Evolutionary conservation across 2,113 vertebrate species (phyloP).

Genomic region (Argyrosomus japonicus): DNA sequence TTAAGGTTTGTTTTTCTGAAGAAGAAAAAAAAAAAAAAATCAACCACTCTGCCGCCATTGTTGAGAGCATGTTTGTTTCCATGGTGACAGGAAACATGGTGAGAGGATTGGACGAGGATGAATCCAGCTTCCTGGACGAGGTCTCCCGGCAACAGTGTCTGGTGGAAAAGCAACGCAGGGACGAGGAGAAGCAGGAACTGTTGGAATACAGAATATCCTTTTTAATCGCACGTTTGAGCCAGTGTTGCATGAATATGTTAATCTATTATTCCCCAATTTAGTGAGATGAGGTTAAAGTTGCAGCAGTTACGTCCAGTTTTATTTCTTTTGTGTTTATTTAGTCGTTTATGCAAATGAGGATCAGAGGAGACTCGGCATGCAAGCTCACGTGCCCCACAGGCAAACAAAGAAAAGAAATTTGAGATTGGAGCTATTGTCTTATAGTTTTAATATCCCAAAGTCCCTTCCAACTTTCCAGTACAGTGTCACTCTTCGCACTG

Average conservation of each 20-base stretch:
- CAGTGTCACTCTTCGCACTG: too few relatives aligned
- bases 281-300: not conserved
- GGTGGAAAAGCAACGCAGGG: conserved; percentile 94
- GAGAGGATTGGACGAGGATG: conserved; percentile 96
- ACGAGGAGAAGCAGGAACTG: conserved; percentile 93
- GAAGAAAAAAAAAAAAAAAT: conserved; percentile 10
- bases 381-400: too few relatives aligned
- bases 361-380: not conserved
- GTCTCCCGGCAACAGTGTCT: conserved; percentile 96
- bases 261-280: too few relatives aligned
- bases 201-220: conserved; percentile 99
- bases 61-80: conserved; percentile 71
- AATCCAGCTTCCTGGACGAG: conserved; percentile 95
- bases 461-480: too few relatives aligned
- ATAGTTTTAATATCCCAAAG: too few relatives aligned
- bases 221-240: conserved; percentile 30
- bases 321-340: not conserved
- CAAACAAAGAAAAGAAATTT: not conserved
- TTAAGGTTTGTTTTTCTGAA: conserved; percentile 30
- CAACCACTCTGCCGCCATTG: conserved; percentile 43
- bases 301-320: not conserved
- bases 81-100: conserved; percentile 96
- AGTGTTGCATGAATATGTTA: too few relatives aligned
- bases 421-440: too few relatives aligned
- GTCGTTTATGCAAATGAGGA: not conserved